Percentiles rank a stretch among this genome's conserved stretches.
These are phyloP conservation scores for Eugnorisma glareosa DNA, from an alignment of 2,888 invertebrate species.

Conservation along the genomic window DNA sequence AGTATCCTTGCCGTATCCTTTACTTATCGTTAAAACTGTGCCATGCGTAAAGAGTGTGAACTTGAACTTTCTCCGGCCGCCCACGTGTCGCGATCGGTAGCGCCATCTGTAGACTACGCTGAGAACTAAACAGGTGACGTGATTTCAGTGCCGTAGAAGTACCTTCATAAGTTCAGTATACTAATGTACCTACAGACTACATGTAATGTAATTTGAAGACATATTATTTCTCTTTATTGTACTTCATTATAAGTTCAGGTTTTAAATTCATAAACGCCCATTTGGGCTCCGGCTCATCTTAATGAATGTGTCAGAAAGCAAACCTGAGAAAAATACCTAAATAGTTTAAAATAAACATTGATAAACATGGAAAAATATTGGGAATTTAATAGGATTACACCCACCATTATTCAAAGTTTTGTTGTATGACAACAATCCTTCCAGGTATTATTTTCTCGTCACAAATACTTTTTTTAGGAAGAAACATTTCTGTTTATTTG, in stretches of 20 bases:
- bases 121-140: constrained; percentile 12
- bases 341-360: background rate
- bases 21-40: constrained; percentile 37
- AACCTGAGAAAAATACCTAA: background rate
- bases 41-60: constrained; percentile 32
- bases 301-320: background rate
- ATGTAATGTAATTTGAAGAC: no score
- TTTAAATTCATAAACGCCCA: background rate
- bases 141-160: background rate
- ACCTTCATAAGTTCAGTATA: background rate
- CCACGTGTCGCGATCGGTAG: constrained; percentile 19
- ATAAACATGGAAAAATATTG: background rate
- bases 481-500: background rate
- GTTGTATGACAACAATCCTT: background rate
- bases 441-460: background rate
- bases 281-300: background rate
- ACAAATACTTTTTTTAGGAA: background rate
- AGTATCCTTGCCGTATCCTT: background rate
- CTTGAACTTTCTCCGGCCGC: constrained; percentile 44
- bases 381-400: background rate
- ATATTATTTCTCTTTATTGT: background rate
- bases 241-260: background rate
- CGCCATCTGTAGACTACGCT: constrained; percentile 38
- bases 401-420: background rate
- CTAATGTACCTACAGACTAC: no score